A percentile compares a stretch with the other conserved stretches of the same genome.
Conservation (phyloP, 2,888 invertebrate species). For the Peribatodes rhomboidaria region DNA sequence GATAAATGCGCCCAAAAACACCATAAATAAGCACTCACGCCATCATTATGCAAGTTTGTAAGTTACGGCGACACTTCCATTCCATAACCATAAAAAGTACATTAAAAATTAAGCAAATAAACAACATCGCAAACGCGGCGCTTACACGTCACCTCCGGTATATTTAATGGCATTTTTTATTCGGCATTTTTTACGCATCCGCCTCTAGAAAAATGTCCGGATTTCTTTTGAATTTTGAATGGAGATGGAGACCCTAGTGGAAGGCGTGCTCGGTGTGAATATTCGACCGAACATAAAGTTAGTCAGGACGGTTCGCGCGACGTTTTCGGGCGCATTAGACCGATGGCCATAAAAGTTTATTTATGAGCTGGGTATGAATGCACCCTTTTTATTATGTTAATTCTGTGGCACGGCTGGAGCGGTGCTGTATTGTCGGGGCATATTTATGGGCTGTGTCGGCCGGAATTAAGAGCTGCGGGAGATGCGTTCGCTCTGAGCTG, state of each 20-base stretch:
- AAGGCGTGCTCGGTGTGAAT: slow-evolving; percentile 49
- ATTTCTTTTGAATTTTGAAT: slow-evolving; percentile 56
- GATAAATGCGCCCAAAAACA: slow-evolving; percentile 22
- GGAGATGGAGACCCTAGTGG: slow-evolving; percentile 58
- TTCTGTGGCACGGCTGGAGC: slow-evolving; percentile 63
- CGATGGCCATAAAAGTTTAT: slow-evolving; percentile 82
- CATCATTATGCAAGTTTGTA: slow-evolving; percentile 33
- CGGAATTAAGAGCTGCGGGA: slow-evolving; percentile 45
- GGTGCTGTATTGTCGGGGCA: slow-evolving; percentile 63
- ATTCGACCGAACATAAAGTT: slow-evolving; percentile 56
- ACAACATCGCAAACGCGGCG: slow-evolving; percentile 45
- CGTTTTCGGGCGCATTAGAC: slow-evolving; percentile 81
- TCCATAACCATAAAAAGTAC: slow-evolving; percentile 42
- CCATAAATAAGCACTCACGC: slow-evolving; percentile 17
- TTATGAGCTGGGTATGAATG: slow-evolving; percentile 78
- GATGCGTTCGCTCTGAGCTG: slow-evolving; percentile 19
- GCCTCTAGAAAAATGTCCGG: slow-evolving; percentile 53
- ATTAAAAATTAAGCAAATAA: slow-evolving; percentile 49
- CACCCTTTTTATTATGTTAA: slow-evolving; percentile 83
- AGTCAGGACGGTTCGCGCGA: slow-evolving; percentile 57
- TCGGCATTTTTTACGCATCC: slow-evolving; percentile 60
- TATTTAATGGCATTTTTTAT: slow-evolving; percentile 63
- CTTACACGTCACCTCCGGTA: slow-evolving; percentile 55
- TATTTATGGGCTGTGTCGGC: slow-evolving; percentile 65
- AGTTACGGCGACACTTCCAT: slow-evolving; percentile 38